A percentile compares a stretch with the other conserved stretches of the same genome.
Evolutionary conservation across 2,113 vertebrate species (phyloP).

Genomic region (Oncorhynchus keta): DNA sequence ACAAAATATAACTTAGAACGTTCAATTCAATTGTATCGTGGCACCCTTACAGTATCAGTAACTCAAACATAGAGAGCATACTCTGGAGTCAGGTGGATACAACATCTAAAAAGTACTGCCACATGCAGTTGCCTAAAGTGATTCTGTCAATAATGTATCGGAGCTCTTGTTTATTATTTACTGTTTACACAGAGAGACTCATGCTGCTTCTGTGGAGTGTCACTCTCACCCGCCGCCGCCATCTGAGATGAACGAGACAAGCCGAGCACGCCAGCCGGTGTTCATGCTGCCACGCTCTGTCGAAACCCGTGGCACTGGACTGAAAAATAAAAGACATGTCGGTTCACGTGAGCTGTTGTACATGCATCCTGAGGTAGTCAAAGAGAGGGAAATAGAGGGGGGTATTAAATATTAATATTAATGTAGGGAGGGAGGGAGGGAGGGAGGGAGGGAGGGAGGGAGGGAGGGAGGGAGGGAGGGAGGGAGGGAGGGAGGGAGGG

Average conservation of each 20-base stretch:
- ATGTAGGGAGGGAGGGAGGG: slow-evolving; percentile 46
- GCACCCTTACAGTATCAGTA: neutral
- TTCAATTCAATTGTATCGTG: neutral
- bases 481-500: neutral
- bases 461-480: slow-evolving; percentile 19
- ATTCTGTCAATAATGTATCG: slow-evolving; percentile 79
- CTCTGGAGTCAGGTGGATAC: too few relatives aligned
- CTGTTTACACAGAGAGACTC: slow-evolving; percentile 74
- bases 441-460: slow-evolving; percentile 19
- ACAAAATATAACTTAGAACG: neutral
- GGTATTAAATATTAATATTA: slow-evolving; percentile 49
- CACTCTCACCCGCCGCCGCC: slow-evolving; percentile 58
- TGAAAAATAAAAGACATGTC: slow-evolving; percentile 74
- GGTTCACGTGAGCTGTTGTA: slow-evolving; percentile 67
- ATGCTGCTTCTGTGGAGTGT: slow-evolving; percentile 67
- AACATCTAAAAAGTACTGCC: neutral
- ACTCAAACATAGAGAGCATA: neutral
- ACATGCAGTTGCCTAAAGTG: slow-evolving; percentile 69
- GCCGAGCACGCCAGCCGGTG: neutral
- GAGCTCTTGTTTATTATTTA: slow-evolving; percentile 79
- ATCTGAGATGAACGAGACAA: slow-evolving; percentile 52
- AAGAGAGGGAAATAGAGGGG: slow-evolving; percentile 7
- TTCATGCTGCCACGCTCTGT: neutral
- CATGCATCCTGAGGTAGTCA: slow-evolving; percentile 56
- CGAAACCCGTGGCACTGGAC: slow-evolving; percentile 63